A percentile compares a stretch with the other conserved stretches of the same genome.
Evolutionary conservation across 2,888 invertebrate genomes (phyloP).

Genomic region (Mythimna ferrago): DNA sequence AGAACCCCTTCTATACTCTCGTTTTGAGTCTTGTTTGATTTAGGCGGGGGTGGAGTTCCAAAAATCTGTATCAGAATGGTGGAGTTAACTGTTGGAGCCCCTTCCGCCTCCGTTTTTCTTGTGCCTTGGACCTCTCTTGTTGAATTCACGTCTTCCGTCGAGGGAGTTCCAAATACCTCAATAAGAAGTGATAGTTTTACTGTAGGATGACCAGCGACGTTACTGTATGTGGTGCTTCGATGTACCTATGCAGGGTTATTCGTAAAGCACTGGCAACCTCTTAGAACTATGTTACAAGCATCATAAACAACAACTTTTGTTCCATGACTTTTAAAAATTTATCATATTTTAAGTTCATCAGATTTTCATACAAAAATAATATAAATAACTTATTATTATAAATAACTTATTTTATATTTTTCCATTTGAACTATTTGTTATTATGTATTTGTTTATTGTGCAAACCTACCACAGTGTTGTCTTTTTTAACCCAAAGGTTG

Average conservation of each 20-base stretch:
- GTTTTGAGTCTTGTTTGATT: neutral
- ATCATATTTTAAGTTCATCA: too few species aligned
- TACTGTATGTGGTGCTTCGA: neutral
- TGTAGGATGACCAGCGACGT: neutral
- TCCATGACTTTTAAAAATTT: too few species aligned
- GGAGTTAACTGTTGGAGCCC: conserved; percentile 13
- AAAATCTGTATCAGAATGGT: conserved; percentile 69
- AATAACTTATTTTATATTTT: too few species aligned
- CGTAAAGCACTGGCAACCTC: too few species aligned
- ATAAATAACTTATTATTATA: too few species aligned
- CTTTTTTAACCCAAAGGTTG: too few species aligned
- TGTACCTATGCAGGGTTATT: neutral
- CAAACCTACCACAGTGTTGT: too few species aligned
- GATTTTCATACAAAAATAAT: too few species aligned
- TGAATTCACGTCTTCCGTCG: neutral
- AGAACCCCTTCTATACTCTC: neutral
- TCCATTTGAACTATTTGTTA: too few species aligned
- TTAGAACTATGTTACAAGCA: too few species aligned
- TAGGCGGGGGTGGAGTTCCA: conserved; percentile 64
- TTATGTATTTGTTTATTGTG: too few species aligned
- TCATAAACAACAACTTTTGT: too few species aligned
- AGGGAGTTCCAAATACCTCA: conserved; percentile 22
- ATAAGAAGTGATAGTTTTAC: conserved; percentile 6
- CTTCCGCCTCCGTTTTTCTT: neutral
- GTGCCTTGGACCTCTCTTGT: neutral